phyloP scores from a whole-genome alignment of 2,113 vertebrate genomes.

The Calidris pygmaea region DNA sequence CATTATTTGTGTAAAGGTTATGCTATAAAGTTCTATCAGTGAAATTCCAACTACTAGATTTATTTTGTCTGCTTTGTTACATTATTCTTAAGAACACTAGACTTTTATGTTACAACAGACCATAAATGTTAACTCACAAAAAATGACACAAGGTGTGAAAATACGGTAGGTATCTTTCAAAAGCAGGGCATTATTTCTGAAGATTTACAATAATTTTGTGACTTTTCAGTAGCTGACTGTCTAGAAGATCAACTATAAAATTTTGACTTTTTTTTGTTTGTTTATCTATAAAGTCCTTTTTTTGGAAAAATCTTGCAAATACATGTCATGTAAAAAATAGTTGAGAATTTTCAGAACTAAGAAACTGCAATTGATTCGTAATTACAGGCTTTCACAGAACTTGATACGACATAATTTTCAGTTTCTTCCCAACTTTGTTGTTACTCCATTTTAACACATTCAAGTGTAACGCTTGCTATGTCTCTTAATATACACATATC shows the following conservation, averaged over 20 bases:
- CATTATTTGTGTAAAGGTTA: background rate
- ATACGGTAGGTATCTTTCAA: background rate
- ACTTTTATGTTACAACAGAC: background rate
- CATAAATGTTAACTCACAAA: background rate
- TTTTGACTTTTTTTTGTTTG: background rate
- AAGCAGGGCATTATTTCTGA: background rate
- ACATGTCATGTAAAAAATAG: background rate
- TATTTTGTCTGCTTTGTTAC: background rate
- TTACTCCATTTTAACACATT: background rate
- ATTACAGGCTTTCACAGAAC: background rate
- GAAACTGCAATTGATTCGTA: background rate
- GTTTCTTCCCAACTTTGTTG: background rate
- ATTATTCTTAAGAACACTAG: background rate
- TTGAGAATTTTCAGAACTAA: background rate
- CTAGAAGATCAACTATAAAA: background rate
- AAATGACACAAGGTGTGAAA: background rate
- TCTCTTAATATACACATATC: background rate
- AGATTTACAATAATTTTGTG: background rate
- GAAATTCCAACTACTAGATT: background rate
- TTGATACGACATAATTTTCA: background rate
- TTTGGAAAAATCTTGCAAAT: background rate
- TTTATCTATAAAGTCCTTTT: fast-evolving
- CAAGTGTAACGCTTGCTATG: background rate
- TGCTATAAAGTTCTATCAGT: background rate
- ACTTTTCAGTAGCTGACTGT: background rate